Base-by-base conservation (phyloP, 2,888 invertebrate genomes). In the Melanotus villosus region DNA sequence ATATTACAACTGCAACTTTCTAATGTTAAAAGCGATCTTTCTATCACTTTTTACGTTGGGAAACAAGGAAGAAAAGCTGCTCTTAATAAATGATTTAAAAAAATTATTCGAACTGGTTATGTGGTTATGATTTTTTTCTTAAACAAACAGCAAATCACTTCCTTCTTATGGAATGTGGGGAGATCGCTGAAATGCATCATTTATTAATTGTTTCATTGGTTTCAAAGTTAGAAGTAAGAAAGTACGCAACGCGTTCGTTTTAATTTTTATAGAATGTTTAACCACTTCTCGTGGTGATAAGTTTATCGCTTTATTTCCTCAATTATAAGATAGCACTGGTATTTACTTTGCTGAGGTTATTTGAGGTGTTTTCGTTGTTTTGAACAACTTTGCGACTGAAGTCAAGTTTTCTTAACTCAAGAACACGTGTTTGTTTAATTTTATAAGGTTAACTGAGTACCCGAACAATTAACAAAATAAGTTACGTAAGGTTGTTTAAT, bases 1-100 rank as follows among this genome's bases (percentile, higher is more conserved):
- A 26, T 6, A 50, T 54, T 34, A 54, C 32, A 38, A n/a, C 14
- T 56, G 18, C 19, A n/a, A 56, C 56, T 56, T 56, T 56, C 56
- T 56, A 56, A 56, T 38, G 21, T 2, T 7, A 26, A 9, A 21
- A 14, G 26, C 10, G 26, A 23, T 50, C 50, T 32, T 52, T 21
- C 12, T n/a, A 32, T 19, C 14, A 30, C 6, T n/a, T 1, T 16
- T 26, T 26, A 7, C 26, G 7, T 52, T 56, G 56, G 9, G 56
- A 56, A 56, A 19, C 18, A 16, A 18, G 56, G 56, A 56, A 56
- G 56, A 21, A 16, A 52, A 10, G 5, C 32, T 21, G 19, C 2
- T 26, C 18, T 1, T 43, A 43, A 43, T 43, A 43, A 41, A 41
- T 41, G 3, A 41, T 19, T 43, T 30, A 26, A 23, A 26, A 30